Evolutionary conservation across 1,140 invertebrate genomes (phyloP), one percentile per base, ranked within the genome.

Genomic region (Cherax quadricarinatus): DNA sequence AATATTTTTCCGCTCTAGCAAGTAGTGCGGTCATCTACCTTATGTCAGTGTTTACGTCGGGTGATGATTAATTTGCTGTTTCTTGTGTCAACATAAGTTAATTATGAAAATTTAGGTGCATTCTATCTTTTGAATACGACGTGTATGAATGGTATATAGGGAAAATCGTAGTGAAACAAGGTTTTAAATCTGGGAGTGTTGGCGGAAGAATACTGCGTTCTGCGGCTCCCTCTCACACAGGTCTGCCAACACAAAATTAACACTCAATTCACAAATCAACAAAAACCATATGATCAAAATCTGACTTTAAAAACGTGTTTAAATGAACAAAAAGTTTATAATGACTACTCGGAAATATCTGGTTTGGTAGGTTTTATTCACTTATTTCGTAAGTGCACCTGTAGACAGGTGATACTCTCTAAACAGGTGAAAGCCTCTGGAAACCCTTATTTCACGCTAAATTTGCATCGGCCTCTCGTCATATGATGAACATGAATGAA

Each of bases 11-110:
- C 90, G 90, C 90, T 62, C 30, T 24, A 86, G 4, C 73, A 91
- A 91, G 90, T 91, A 91, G 90, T 91, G 90, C 90, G 90, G 90
- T 91, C 90, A 91, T 91, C 83, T 91, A 87, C 90, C 90, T 81
- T 86, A 86, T 79, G 83, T 70, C 78, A 86, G 14, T 86, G 48
- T 24, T 49, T 10, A 51, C 9, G 18, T 57, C 4, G 51, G 51
- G 57, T 41, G 5, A 48, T 30, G 30, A 5, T 62, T 81, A 60
- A 12, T 48, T 62, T 80, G 24, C 14, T 48, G 9, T 48, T 51
- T 18, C 24, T 80, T 62, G 53, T n/a, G 41, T 62, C 60, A n/a
- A 21, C 62, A 82, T 24, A 12, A 10, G 1, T 24, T 60, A 51
- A 10, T 82, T 51, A 49, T 41, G n/a, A 9, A 82, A 66, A 66